Percentiles rank a stretch among this genome's conserved stretches.
phyloP scores from a whole-genome alignment of 1,140 invertebrate species.

The Pseudobourletiella spinata region DNA sequence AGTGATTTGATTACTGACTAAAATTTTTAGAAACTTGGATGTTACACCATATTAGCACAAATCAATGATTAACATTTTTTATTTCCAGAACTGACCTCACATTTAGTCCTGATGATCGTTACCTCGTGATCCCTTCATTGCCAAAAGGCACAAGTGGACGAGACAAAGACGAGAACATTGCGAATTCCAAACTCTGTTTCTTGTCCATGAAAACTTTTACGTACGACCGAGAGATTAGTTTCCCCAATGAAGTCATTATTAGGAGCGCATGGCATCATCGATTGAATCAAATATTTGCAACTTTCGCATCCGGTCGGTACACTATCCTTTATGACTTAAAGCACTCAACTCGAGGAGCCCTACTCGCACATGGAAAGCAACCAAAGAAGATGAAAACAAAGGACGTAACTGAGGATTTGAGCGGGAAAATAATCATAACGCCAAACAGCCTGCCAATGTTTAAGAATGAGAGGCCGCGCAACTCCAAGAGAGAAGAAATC shows the following conservation, averaged over 20 bases:
- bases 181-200: conserved; percentile 33
- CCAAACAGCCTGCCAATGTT: conserved; percentile 94
- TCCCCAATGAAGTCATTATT: conserved; percentile 51
- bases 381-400: conserved; percentile 20
- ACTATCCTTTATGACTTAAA: conserved; percentile 86
- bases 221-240: conserved; percentile 15
- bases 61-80: too few relatives aligned
- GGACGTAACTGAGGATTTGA: conserved; percentile 60
- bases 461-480: conserved; percentile 75
- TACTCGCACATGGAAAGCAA: conserved; percentile 27
- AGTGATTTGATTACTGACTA: conserved; percentile 34
- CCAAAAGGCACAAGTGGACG: conserved; percentile 22
- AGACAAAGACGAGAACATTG: conserved; percentile 17
- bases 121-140: conserved; percentile 25
- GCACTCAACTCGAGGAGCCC: conserved; percentile 73
- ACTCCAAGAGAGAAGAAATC: conserved; percentile 37
- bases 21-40: too few relatives aligned
- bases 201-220: conserved; percentile 14
- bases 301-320: conserved; percentile 81
- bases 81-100: conserved; percentile 73
- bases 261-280: conserved; percentile 92
- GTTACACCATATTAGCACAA: too few relatives aligned
- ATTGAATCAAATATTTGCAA: conserved; percentile 90
- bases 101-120: conserved; percentile 82
- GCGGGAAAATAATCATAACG: conserved; percentile 89